Conservation (phyloP, 2,113 vertebrate species). For the Heterochromis multidens region DNA sequence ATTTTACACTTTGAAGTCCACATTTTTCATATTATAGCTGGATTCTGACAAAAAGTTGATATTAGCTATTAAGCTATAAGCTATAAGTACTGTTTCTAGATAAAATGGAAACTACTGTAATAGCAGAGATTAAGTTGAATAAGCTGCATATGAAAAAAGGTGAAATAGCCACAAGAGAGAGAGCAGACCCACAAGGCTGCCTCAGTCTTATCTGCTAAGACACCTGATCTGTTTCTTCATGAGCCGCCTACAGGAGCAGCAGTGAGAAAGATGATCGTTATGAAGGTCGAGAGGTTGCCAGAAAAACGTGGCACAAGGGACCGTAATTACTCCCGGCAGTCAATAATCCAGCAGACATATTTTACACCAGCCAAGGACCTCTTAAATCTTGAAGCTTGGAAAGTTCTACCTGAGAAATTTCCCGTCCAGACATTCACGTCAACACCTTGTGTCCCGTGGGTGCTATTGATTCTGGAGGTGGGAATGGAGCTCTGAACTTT, state of each 20-base stretch:
- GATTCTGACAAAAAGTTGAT: background rate
- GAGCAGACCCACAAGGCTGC: background rate
- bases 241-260: background rate
- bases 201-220: background rate
- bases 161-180: background rate
- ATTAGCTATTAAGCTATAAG: accelerated
- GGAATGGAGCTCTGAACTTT: background rate
- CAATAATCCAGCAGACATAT: background rate
- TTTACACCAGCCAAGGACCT: background rate
- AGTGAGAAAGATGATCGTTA: background rate
- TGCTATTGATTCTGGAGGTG: background rate
- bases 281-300: background rate
- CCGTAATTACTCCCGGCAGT: background rate
- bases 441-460: background rate
- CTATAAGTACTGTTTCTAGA: background rate
- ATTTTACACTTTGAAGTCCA: background rate
- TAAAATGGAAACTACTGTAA: background rate
- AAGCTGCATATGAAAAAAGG: background rate
- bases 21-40: background rate
- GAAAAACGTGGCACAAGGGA: background rate
- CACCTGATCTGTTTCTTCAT: background rate
- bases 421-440: background rate
- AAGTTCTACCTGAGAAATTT: background rate
- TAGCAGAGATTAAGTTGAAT: background rate
- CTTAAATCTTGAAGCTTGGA: background rate